Base-by-base conservation (phyloP, 2,888 invertebrate genomes). In the Homarus gammarus region DNA sequence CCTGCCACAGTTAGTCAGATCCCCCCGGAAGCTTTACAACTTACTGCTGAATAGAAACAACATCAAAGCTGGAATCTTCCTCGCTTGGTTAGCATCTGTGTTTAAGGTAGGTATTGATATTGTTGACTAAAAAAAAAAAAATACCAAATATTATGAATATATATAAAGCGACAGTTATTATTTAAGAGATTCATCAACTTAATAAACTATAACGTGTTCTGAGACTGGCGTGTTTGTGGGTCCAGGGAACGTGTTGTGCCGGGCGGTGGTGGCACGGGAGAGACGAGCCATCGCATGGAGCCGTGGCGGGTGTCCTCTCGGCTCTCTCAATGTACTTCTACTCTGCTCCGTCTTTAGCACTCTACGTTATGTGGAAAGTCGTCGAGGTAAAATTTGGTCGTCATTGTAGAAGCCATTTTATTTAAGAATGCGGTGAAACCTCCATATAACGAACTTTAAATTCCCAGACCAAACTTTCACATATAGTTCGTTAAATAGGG, bases 321-420 rank as follows among this genome's bases (percentile, higher is more conserved):
- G 96, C 97, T 70, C 93, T 95, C 78, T 95, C 96, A 56, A 97
- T 97, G 94, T 94, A 95, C 40, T 95, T 96, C 92, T 97, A 96
- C 94, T 96, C 96, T 51, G 96, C 96, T 93, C 96, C 96, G 70
- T 96, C 97, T 0, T 95, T 97, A 82, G 96, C 97, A n/a, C 94
- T 97, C 44, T 97, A 97, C 93, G 95, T 96, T 8, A 95, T 97
- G 94, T 97, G 97, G 96, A 97, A 97, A 94, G 95, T 96, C 75
- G 94, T 97, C 68, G 97, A 97, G 95, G 97, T 97, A 93, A 93
- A 93, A 90, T 64, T 49, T 49, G 6, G 22, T 56, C 22, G n/a
- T n/a, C n/a, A n/a, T n/a, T n/a, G n/a, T n/a, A n/a, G n/a, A n/a
- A n/a, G n/a, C n/a, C n/a, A n/a, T n/a, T n/a, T n/a, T n/a, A n/a